Conservation (phyloP, 2,888 invertebrate genomes). For the Synanthedon andrenaeformis region DNA sequence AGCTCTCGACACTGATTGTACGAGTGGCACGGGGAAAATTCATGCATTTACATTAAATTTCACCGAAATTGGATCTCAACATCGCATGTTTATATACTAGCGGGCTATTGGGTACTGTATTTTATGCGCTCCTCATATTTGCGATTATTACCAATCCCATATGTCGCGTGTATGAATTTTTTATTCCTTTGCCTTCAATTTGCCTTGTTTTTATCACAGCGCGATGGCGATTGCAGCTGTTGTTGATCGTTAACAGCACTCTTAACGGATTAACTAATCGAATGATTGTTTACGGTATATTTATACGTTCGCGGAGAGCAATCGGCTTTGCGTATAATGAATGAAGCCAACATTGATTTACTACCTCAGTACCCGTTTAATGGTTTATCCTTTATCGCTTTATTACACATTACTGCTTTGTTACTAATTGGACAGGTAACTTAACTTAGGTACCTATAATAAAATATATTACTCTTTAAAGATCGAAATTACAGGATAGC, state of each 20-base stretch:
- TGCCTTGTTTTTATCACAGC: constrained; percentile 37
- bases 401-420: constrained; percentile 27
- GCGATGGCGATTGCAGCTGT: constrained; percentile 24
- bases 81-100: constrained; percentile 52
- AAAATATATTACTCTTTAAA: no score
- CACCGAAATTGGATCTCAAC: constrained; percentile 58
- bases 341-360: constrained; percentile 58
- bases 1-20: constrained; percentile 68
- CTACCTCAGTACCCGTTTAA: constrained; percentile 56
- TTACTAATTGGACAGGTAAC: constrained; percentile 14
- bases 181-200: constrained; percentile 15
- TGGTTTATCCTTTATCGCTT: constrained; percentile 48
- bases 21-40: constrained; percentile 65
- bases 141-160: constrained; percentile 59
- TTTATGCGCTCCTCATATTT: constrained; percentile 53
- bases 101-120: constrained; percentile 25
- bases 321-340: constrained; percentile 49
- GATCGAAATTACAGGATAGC: no score
- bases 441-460: constrained; percentile 12
- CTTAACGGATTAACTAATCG: constrained; percentile 50
- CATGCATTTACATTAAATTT: constrained; percentile 70
- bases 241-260: constrained; percentile 29
- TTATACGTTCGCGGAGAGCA: constrained; percentile 37
- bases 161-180: constrained; percentile 27
- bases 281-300: constrained; percentile 46